Evolutionary conservation across 2,888 invertebrate genomes (phyloP), one percentile per base, ranked within the genome.

Genomic region (Erebia epiphron): DNA sequence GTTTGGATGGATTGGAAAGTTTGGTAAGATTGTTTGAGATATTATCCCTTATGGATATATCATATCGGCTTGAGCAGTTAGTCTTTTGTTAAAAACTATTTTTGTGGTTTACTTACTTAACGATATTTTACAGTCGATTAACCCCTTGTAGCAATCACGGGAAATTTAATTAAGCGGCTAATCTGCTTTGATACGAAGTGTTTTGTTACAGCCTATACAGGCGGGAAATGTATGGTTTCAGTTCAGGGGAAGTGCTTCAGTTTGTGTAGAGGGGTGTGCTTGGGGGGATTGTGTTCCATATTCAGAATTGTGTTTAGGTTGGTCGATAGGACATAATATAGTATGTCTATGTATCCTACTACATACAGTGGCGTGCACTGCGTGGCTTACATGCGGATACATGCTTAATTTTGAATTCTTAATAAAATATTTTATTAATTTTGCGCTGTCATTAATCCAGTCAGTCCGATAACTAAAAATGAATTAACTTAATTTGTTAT

Each of bases 171-270:
- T 90, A 91, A 77, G 85, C 85, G 86, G 79, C 81, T 92, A 91
- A 92, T 92, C 90, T 90, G 85, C 83, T 88, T 89, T 87, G 89
- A 87, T 89, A 83, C 83, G 82, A 79, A 84, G 90, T 90, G 86
- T 91, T 83, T 76, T 78, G 87, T 91, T 91, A 89, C n/a, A n/a
- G n/a, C n/a, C n/a, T n/a, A n/a, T n/a, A n/a, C 91, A 78, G 77
- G 73, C 77, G 79, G 82, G 77, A 78, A 78, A 79, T 79, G 83
- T 91, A 88, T 77, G 92, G 92, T 86, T 92, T 92, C 92, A 86
- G 85, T 92, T 92, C 92, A 86, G 85, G 84, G 87, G 85, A 87
- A 87, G 90, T 89, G 88, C 89, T 91, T 91, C 90, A 86, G 86
- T 80, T 75, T 67, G 70, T 71, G 70, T 75, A 77, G 76, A 76